A percentile compares a stretch with the other conserved stretches of the same genome.
Conservation (phyloP, 2,797 vertebrate genomes). For the Malacoraja senta region DNA sequence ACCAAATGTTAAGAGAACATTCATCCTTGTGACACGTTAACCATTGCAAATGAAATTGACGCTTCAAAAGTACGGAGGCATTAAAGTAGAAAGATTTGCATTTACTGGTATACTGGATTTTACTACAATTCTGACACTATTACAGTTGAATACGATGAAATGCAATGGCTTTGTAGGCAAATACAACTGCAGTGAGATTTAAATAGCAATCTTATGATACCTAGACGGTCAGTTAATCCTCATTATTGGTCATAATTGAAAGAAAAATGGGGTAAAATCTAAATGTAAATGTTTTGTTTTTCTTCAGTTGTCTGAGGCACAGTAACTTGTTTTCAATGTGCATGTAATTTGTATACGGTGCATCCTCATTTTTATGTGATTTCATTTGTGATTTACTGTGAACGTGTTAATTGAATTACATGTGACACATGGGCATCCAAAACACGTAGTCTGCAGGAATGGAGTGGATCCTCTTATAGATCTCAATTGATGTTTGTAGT, state of each 20-base stretch:
- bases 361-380: too few species aligned
- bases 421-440: too few species aligned
- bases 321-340: too few species aligned
- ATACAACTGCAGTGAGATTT: background rate
- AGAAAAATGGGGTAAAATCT: background rate
- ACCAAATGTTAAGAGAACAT: background rate
- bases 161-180: background rate
- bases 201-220: background rate
- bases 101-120: background rate
- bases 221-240: background rate
- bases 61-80: background rate
- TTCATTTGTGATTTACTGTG: too few species aligned
- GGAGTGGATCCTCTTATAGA: too few species aligned
- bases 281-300: background rate
- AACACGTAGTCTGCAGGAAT: too few species aligned
- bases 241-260: background rate
- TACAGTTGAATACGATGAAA: background rate
- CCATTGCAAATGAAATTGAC: background rate
- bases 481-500: too few species aligned
- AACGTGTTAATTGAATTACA: too few species aligned
- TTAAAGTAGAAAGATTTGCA: constrained; percentile 11
- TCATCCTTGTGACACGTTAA: background rate
- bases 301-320: background rate
- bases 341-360: too few species aligned
- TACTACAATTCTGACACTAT: background rate